Conservation (phyloP, 2,113 vertebrate species). For the Leiothrix lutea region DNA sequence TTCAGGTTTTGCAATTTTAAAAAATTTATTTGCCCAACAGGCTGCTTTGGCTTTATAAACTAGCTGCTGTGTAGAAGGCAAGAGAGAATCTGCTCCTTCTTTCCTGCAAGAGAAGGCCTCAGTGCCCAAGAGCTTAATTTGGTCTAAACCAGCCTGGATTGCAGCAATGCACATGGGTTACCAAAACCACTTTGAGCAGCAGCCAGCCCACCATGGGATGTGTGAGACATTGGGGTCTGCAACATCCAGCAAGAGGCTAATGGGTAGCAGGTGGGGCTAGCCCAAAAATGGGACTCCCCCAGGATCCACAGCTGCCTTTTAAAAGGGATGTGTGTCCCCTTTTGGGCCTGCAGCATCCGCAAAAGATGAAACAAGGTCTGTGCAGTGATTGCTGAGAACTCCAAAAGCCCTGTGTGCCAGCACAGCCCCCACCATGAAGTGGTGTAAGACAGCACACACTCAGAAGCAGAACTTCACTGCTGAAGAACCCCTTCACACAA, state of each 20-base stretch:
- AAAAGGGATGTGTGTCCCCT: background rate
- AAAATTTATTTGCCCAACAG: background rate
- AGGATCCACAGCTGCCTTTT: rapidly evolving
- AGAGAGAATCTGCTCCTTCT: background rate
- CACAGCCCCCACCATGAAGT: background rate
- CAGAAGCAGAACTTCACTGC: background rate
- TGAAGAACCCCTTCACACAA: background rate
- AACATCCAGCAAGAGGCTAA: background rate
- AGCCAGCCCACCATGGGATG: background rate
- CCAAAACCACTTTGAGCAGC: background rate
- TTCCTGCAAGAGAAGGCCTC: background rate
- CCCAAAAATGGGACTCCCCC: background rate
- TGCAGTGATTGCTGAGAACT: rapidly evolving
- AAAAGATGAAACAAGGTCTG: background rate
- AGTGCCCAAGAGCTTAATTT: background rate
- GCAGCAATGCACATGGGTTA: background rate
- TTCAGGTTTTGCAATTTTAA: background rate
- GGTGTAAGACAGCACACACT: background rate
- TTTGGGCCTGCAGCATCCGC: rapidly evolving
- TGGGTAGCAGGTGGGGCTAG: background rate
- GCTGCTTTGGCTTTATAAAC: background rate
- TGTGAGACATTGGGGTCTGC: background rate
- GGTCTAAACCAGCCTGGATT: background rate
- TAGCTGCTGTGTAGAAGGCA: background rate
- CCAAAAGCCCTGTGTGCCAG: background rate